Evolutionary conservation across 2,797 vertebrate genomes (phyloP).

Genomic region (Clarias pachynema): DNA sequence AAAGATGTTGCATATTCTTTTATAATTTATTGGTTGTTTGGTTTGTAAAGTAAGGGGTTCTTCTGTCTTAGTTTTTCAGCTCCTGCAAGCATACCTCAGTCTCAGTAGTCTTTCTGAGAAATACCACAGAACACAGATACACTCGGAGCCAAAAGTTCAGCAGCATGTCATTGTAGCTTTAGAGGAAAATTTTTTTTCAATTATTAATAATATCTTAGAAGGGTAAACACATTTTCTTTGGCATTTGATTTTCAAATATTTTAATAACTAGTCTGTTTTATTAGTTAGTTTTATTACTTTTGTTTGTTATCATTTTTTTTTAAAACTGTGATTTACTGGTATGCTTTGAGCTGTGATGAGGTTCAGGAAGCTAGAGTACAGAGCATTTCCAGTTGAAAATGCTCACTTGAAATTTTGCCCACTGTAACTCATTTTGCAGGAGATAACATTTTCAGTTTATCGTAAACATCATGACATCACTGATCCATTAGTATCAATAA

Average conservation of each 20-base stretch:
- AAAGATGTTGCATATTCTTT: not conserved
- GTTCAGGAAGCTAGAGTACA: not conserved
- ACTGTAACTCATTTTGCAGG: not conserved
- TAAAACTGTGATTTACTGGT: not conserved
- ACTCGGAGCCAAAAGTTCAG: not conserved
- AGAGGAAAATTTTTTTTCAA: not conserved
- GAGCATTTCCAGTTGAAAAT: not conserved
- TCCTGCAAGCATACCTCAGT: not conserved
- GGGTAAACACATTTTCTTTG: not conserved
- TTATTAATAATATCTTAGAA: not conserved
- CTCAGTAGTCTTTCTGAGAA: conserved; percentile 5
- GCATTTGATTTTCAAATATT: not conserved
- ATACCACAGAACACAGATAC: not conserved
- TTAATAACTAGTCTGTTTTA: not conserved
- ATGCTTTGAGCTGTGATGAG: not conserved
- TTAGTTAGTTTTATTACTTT: not conserved
- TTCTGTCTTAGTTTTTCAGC: not conserved
- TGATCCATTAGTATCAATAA: no score
- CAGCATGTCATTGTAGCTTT: no score
- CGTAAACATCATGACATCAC: not conserved
- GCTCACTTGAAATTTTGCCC: not conserved
- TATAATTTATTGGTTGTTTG: not conserved
- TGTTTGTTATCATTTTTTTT: not conserved
- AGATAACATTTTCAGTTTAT: not conserved
- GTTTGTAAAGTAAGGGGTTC: not conserved